phyloP scores from a whole-genome alignment of 2,888 invertebrate species.

The Laothoe populi region DNA sequence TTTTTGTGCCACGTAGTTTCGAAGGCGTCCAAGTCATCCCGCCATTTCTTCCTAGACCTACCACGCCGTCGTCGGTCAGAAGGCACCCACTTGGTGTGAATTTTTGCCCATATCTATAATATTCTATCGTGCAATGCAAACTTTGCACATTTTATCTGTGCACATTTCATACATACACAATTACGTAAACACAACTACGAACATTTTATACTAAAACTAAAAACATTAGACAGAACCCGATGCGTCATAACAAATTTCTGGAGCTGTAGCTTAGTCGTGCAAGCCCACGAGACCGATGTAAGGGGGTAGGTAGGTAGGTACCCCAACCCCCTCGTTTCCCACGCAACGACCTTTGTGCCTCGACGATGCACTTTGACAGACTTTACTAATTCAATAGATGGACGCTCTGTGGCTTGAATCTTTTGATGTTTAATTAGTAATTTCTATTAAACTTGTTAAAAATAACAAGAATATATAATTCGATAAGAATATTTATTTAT shows the following conservation, averaged over 20 bases:
- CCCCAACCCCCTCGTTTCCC: slow-evolving; percentile 67
- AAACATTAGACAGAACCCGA: slow-evolving; percentile 69
- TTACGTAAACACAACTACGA: slow-evolving; percentile 1
- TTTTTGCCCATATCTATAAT: too few relatives aligned
- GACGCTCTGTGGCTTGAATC: slow-evolving; percentile 66
- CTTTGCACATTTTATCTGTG: neutral
- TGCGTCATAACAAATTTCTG: slow-evolving; percentile 84
- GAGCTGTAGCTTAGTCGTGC: slow-evolving; percentile 74
- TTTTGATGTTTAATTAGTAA: slow-evolving; percentile 36
- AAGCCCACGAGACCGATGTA: slow-evolving; percentile 64
- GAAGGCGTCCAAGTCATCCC: too few relatives aligned
- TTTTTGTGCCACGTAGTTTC: too few relatives aligned
- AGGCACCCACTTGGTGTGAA: too few relatives aligned
- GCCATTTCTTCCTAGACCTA: too few relatives aligned
- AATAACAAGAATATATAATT: neutral
- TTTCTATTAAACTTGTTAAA: neutral
- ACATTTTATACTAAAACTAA: slow-evolving; percentile 44
- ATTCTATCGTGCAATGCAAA: too few relatives aligned
- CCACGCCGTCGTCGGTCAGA: too few relatives aligned
- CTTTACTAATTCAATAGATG: slow-evolving; percentile 84
- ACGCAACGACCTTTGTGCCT: slow-evolving; percentile 85
- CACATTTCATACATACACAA: neutral
- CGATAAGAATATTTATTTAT: too few relatives aligned
- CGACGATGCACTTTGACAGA: slow-evolving; percentile 83
- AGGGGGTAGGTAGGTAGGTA: slow-evolving; percentile 43